Evolutionary conservation across 2,888 invertebrate genomes (phyloP), one percentile per base, ranked within the genome.

Genomic region (Vanessa cardui): DNA sequence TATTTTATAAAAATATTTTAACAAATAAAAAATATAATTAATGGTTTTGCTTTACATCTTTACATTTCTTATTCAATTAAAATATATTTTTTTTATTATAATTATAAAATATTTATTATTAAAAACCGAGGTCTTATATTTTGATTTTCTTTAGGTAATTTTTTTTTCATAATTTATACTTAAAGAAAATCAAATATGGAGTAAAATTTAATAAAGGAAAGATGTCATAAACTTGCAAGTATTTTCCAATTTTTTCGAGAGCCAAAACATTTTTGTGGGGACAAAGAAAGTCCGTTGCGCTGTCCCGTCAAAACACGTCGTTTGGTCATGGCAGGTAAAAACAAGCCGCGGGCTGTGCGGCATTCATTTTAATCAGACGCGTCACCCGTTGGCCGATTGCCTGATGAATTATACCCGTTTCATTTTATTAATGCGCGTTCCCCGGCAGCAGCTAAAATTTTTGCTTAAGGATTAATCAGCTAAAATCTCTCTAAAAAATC

Each of bases 281-380:
- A 46, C 26, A 66, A 66, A 65, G 65, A 59, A 54, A 54, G 60
- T 45, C 46, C 45, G 26, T 31, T 39, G 33, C 33, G 20, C 39
- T 58, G 58, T 65, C 59, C 59, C 61, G 68, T 65, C 66, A 70
- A 56, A 84, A 83, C 82, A 79, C 80, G 47, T 44, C 60, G 60
- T 54, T 65, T 65, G 65, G 69, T 72, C 67, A 66, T 63, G 72
- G 76, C 83, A 82, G 84, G 83, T 84, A 83, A 81, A 83, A 82
- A 80, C 77, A 63, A 44, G 76, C 74, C 67, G 62, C 74, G 72
- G 75, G 72, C 69, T 68, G 71, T 64, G 72, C 76, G 71, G 81
- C 80, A 83, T 85, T 82, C 81, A 80, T 86, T 85, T 84, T 85
- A 85, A 86, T 87, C 83, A 85, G 78, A 73, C 77, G 73, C 82